Evolutionary conservation across 2,113 vertebrate species (phyloP), one percentile per base, ranked within the genome.

Genomic region (Colaptes auratus): DNA sequence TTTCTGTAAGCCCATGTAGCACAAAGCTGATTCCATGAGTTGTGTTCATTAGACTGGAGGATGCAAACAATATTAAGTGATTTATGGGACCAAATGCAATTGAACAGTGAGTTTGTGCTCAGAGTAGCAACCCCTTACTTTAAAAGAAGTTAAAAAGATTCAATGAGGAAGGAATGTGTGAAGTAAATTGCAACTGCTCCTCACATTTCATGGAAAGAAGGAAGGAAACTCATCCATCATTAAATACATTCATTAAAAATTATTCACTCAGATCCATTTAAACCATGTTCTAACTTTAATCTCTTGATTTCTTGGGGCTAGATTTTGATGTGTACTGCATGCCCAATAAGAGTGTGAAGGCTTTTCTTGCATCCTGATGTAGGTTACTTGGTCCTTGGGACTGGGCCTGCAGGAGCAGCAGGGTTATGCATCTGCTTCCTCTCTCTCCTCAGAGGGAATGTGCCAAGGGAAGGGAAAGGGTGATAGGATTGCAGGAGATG

Each of bases 221-320:
- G 84, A 93, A 92, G 55, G 63, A 88, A 91, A 64, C 69, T 92
- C 89, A 92, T 95, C 85, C 53, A 92, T 93, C 95, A 92, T 96
- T 94, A 92, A 95, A 86, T 86, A 65, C 4, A 15, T 83, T 95
- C 84, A 94, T 94, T 96, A 94, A 93, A 93, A 92, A 95, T 92
- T 71, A 86, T 95, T 95, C 93, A 60, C 69, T 89, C 72, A n/a
- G 75, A 90, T 88, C 71, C 84, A 92, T 85, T 92, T 93, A 91
- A 94, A 82, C 53, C 30, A n/a, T 53, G 20, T 65, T 92, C 67
- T 88, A 53, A 88, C 93, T 93, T 93, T 86, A 94, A 89, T 96
- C 84, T 85, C 94, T 77, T 82, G 63, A 85, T 95, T 94, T 94
- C 92, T 93, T 81, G 67, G 56, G 91, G 87, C 89, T 88, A 91